Base-by-base conservation (phyloP, 1,140 invertebrate genomes). In the Neodiprion virginianus region DNA sequence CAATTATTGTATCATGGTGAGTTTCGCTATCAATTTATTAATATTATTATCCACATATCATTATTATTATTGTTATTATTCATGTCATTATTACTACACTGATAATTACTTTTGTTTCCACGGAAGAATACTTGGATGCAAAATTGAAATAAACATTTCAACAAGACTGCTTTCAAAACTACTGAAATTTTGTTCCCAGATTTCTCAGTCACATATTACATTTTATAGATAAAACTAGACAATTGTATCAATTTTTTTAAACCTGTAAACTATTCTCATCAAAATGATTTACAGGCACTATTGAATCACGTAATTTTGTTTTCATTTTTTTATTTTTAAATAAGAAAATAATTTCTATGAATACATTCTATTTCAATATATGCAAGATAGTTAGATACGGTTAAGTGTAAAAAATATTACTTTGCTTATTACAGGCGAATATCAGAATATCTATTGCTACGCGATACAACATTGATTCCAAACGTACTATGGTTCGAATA, bases 401-500 rank as follows among this genome's bases (percentile, higher is more conserved):
- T 40, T 40, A 40, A 40, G 28, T 40, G 28, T 40, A 40, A 40
- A 40, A 40, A 40, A 21, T 69, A 69, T 21, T 75, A 73, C 69
- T 77, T 69, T 75, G 73, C 82, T 85, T 74, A 83, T 90, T 91
- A 67, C 86, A 97, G 96, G 93, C 94, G 92, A 88, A 89, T 96
- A 81, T 96, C 95, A 73, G 96, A 98, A 89, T 92, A 96, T 83
- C 86, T 97, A 75, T 92, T 98, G 87, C 88, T 98, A 75, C 90
- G 96, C 79, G 97, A 98, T 82, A 96, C 96, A 67, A 96, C 96
- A 8, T 88, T 97, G 48, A 98, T 98, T 85, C 97, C 96, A 12
- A 97, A 98, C 85, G 94, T 98, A 8, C 85, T 98, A 73, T 98
- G 96, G 96, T 98, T 98, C 85, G 96, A 98, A 83, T 98, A 98